phyloP scores from a whole-genome alignment of 2,113 vertebrate genomes.

The Ochotona curzoniae region DNA sequence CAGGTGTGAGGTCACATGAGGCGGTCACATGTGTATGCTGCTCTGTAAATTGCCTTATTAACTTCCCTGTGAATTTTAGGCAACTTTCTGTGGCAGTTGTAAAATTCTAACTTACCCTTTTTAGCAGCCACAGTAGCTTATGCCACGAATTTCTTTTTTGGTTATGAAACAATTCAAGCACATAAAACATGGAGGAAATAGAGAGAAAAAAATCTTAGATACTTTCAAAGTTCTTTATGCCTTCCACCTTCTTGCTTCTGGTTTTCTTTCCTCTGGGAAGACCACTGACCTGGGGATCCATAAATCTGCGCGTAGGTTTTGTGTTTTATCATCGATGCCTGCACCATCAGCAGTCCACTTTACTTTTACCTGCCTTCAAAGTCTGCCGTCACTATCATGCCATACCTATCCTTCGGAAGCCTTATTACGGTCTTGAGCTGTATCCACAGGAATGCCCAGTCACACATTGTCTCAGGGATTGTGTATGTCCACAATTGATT shows the following conservation, averaged over 20 bases:
- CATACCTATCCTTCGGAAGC: not conserved
- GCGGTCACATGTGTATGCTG: not conserved
- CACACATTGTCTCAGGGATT: not conserved
- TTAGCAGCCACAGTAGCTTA: not conserved
- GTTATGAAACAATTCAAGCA: constrained; percentile 22
- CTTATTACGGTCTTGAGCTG: constrained; percentile 20
- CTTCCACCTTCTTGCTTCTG: not conserved
- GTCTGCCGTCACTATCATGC: not conserved
- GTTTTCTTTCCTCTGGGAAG: not conserved
- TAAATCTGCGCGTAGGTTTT: not conserved
- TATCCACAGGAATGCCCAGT: not conserved
- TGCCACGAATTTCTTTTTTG: not conserved
- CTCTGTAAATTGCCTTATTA: constrained; percentile 17
- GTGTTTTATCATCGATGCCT: not conserved
- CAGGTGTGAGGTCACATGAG: not conserved
- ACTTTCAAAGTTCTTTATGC: not conserved
- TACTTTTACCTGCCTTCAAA: not conserved
- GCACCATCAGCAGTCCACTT: not conserved
- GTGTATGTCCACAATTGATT: not conserved
- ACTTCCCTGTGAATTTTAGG: not conserved
- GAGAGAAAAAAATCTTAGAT: not conserved
- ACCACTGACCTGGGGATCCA: not conserved
- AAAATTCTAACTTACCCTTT: constrained; percentile 1
- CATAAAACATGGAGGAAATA: not conserved
- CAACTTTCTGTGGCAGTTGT: not conserved